Percentiles rank a stretch among this genome's conserved stretches.
Evolutionary conservation across 2,888 invertebrate species (phyloP).

Genomic region (Zygothrica quintamaculata): DNA sequence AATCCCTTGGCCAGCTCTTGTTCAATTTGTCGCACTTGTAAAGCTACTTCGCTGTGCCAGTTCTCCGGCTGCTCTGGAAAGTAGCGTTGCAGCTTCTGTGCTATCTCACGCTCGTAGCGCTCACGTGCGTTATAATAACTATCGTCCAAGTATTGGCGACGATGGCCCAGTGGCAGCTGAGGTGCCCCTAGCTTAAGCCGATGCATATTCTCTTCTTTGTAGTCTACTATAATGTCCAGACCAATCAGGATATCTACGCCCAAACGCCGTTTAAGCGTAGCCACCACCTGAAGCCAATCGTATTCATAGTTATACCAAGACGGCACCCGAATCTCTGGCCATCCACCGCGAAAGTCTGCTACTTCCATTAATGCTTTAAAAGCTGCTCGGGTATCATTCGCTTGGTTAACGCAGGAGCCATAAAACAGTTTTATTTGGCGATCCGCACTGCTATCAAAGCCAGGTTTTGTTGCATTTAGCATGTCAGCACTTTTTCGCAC

Average conservation of each 20-base stretch:
- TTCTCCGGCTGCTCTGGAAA: slow-evolving; percentile 70
- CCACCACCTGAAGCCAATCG: slow-evolving; percentile 80
- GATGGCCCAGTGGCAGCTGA: slow-evolving; percentile 57
- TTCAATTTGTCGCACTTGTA: slow-evolving; percentile 77
- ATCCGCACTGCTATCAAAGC: slow-evolving; percentile 71
- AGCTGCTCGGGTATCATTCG: slow-evolving; percentile 53
- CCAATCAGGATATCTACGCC: slow-evolving; percentile 82
- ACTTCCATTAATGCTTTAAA: slow-evolving; percentile 65
- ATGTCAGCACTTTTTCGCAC: slow-evolving; percentile 79
- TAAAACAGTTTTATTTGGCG: slow-evolving; percentile 76
- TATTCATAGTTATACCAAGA: slow-evolving; percentile 80
- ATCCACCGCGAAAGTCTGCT: slow-evolving; percentile 78
- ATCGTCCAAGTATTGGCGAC: slow-evolving; percentile 64
- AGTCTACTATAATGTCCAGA: slow-evolving; percentile 78
- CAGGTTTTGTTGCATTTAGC: slow-evolving; percentile 50
- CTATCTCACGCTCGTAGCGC: slow-evolving; percentile 60
- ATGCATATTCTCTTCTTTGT: slow-evolving; percentile 72
- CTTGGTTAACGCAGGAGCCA: slow-evolving; percentile 69
- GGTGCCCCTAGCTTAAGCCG: slow-evolving; percentile 82
- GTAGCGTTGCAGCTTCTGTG: slow-evolving; percentile 64
- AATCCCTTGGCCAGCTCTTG: slow-evolving; percentile 78
- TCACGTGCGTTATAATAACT: slow-evolving; percentile 54
- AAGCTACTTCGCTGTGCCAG: slow-evolving; percentile 75
- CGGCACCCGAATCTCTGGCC: slow-evolving; percentile 74
- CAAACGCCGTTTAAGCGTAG: slow-evolving; percentile 70